These are phyloP conservation scores for Falco punctatus DNA, from an alignment of 2,113 vertebrate species.

Conservation along the genomic window DNA sequence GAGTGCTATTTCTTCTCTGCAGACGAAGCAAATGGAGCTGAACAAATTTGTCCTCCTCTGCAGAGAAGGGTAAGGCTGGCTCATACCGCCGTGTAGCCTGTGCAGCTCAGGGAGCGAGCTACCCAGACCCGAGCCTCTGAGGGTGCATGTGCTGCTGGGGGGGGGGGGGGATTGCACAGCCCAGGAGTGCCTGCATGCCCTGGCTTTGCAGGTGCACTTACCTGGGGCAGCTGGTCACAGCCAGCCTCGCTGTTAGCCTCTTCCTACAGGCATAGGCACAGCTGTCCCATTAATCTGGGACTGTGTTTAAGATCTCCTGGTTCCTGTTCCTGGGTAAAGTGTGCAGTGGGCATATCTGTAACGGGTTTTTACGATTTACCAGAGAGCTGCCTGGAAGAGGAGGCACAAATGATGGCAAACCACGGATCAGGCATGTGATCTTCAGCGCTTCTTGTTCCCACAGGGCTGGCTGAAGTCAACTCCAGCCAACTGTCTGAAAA, in stretches of 20 bases:
- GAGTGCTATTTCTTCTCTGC: not conserved
- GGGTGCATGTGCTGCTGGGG: not conserved
- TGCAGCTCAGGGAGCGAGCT: not conserved
- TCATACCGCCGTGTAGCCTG: not conserved
- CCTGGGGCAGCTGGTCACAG: not conserved
- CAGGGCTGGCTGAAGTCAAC: not conserved
- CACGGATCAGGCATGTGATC: not conserved
- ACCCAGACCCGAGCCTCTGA: not conserved
- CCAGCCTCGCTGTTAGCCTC: not conserved
- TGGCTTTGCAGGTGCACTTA: not conserved
- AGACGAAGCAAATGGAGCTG: not conserved
- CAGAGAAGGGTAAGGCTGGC: not conserved
- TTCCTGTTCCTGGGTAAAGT: not conserved
- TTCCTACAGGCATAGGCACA: not conserved
- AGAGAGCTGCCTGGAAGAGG: slow-evolving; percentile 5
- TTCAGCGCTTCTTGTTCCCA: not conserved
- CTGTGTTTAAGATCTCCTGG: not conserved
- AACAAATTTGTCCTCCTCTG: not conserved
- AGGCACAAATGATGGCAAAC: not conserved
- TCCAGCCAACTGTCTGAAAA: slow-evolving; percentile 4
- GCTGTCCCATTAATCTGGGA: not conserved
- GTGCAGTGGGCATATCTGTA: not conserved
- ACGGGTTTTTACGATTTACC: not conserved
- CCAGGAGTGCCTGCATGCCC: not conserved
- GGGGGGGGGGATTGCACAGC: not conserved